A percentile compares a stretch with the other conserved stretches of the same genome.
Evolutionary conservation across 1,140 invertebrate species (phyloP).

Genomic region (Lepidotrigona ventralis): DNA sequence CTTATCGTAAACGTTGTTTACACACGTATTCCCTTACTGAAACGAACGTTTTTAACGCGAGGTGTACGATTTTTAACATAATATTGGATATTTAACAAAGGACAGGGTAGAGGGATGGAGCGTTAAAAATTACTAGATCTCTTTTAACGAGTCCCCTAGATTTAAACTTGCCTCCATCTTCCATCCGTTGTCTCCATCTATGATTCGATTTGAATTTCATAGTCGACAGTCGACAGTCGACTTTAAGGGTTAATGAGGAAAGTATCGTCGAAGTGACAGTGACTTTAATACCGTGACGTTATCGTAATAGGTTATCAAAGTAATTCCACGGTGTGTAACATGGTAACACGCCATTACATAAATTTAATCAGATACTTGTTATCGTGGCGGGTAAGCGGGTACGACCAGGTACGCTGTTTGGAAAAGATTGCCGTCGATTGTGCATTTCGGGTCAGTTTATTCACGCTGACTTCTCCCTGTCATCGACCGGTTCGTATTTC

Average conservation of each 20-base stretch:
- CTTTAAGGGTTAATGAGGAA: slow-evolving; percentile 4
- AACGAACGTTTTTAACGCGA: background rate
- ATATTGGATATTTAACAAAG: background rate
- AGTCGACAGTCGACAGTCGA: slow-evolving; percentile 4
- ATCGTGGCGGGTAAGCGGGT: slow-evolving; percentile 65
- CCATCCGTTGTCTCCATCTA: background rate
- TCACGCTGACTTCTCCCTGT: background rate
- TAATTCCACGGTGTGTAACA: slow-evolving; percentile 64
- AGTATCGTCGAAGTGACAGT: slow-evolving; percentile 59
- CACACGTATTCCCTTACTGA: background rate
- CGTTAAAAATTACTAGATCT: background rate
- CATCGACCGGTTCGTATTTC: background rate
- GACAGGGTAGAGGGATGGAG: no score
- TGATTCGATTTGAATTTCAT: slow-evolving; percentile 13
- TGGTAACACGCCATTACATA: slow-evolving; percentile 70
- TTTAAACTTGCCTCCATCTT: background rate
- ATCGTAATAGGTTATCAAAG: slow-evolving; percentile 71
- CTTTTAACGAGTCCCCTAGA: background rate
- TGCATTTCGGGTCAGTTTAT: slow-evolving; percentile 27
- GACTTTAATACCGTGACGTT: slow-evolving; percentile 57
- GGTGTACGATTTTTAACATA: background rate
- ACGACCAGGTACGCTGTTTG: slow-evolving; percentile 65
- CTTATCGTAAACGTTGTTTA: background rate
- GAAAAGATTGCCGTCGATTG: slow-evolving; percentile 62
- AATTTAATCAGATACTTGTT: slow-evolving; percentile 74